These are phyloP conservation scores for Ptyas mucosa DNA, from an alignment of 2,113 vertebrate species.

Conservation along the genomic window DNA sequence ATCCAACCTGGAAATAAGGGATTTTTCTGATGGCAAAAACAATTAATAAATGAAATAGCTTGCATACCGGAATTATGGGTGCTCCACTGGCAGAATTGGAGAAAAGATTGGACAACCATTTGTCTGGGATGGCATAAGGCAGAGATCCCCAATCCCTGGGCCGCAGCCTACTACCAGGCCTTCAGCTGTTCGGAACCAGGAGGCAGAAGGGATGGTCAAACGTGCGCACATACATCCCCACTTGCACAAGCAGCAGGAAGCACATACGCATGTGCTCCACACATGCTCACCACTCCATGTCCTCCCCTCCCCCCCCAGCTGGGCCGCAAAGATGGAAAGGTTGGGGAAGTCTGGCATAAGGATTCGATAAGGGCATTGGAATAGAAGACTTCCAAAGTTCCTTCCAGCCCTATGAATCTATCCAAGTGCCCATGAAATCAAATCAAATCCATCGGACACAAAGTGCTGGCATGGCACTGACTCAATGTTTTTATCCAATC, in stretches of 20 bases:
- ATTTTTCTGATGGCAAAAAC: not conserved
- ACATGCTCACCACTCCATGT: not conserved
- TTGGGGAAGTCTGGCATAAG: not conserved
- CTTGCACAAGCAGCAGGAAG: rapidly evolving
- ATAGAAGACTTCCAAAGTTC: not conserved
- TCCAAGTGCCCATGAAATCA: not conserved
- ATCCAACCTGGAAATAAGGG: not conserved
- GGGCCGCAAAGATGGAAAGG: not conserved
- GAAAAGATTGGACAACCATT: not conserved
- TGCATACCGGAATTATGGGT: not conserved
- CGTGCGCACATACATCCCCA: rapidly evolving
- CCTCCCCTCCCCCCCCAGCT: not conserved
- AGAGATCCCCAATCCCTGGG: not conserved
- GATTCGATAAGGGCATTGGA: not conserved
- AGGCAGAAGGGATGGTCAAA: not conserved
- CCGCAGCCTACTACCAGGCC: not conserved
- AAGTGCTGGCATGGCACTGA: not conserved
- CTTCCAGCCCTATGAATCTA: not conserved
- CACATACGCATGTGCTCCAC: not conserved
- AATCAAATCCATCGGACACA: not conserved
- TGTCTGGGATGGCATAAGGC: not conserved
- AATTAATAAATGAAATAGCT: not conserved
- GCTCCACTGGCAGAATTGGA: not conserved
- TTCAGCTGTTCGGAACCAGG: not conserved
- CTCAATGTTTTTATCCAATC: not conserved